phyloP scores from a whole-genome alignment of 2,797 vertebrate genomes.

The Siniperca scherzeri region DNA sequence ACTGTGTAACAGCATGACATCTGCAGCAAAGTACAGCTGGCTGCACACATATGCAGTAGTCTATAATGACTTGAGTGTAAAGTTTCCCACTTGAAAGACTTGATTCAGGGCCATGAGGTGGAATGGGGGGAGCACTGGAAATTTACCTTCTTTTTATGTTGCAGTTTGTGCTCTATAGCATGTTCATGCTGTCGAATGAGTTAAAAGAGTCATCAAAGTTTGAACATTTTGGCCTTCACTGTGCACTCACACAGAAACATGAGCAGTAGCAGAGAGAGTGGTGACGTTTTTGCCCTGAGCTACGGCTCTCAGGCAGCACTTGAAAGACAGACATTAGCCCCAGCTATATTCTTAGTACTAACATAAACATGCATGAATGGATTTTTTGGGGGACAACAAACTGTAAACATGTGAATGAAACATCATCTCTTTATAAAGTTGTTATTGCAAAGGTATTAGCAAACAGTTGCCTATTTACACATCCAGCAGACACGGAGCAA shows the following conservation, averaged over 20 bases:
- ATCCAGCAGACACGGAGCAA: too few relatives aligned
- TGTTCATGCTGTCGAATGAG: not conserved
- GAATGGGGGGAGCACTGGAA: not conserved
- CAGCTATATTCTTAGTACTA: not conserved
- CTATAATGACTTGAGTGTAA: conserved; percentile 4
- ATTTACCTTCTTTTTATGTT: not conserved
- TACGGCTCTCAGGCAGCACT: not conserved
- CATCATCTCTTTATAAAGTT: not conserved
- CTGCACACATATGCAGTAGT: not conserved
- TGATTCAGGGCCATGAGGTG: conserved; percentile 15
- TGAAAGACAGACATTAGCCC: not conserved
- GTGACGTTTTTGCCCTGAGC: not conserved
- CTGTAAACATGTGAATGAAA: not conserved
- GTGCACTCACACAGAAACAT: conserved; percentile 4
- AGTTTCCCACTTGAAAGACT: conserved; percentile 29
- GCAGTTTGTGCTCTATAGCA: not conserved
- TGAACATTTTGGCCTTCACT: conserved; percentile 12
- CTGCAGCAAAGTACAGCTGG: conserved; percentile 17
- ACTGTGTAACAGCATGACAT: not conserved
- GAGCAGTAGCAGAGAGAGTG: not conserved
- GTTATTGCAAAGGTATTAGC: too few relatives aligned
- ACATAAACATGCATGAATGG: not conserved
- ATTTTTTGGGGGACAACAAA: not conserved
- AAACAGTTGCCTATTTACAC: too few relatives aligned
- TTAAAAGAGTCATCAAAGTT: conserved; percentile 20